Evolutionary conservation across 2,888 invertebrate species (phyloP).

Genomic region (Lithophane socia): DNA sequence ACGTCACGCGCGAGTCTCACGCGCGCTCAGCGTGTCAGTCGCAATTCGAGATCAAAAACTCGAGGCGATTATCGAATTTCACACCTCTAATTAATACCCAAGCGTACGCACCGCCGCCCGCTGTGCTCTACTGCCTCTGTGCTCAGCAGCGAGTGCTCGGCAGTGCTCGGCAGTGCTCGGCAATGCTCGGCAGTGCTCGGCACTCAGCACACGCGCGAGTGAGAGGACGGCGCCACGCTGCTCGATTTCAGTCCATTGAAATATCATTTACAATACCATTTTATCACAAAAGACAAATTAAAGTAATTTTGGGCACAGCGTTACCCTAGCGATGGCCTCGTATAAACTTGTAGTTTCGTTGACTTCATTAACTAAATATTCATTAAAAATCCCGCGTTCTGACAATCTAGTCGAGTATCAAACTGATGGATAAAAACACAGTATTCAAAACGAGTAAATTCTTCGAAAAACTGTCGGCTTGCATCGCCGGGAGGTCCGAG

Average conservation of each 20-base stretch:
- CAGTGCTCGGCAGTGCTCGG: not conserved
- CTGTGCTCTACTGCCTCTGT: not conserved
- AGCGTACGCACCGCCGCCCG: constrained; percentile 43
- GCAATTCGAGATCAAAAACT: constrained; percentile 85
- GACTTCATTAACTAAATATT: constrained; percentile 60
- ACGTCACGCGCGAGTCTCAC: constrained; percentile 30
- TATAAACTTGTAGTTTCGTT: constrained; percentile 66
- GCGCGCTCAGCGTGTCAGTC: constrained; percentile 68
- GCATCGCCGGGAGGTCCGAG: constrained; percentile 53
- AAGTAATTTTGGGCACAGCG: constrained; percentile 69
- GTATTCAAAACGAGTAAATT: constrained; percentile 79
- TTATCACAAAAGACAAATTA: constrained; percentile 76
- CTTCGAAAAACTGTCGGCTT: constrained; percentile 77
- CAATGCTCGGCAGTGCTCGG: not conserved
- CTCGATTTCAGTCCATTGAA: constrained; percentile 65
- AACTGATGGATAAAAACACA: constrained; percentile 67
- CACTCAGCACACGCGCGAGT: not conserved
- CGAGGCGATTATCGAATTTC: constrained; percentile 69
- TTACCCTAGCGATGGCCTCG: constrained; percentile 75
- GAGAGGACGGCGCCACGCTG: constrained; percentile 40
- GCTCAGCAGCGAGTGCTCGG: not conserved
- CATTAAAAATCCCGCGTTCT: constrained; percentile 59
- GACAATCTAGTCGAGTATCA: constrained; percentile 62
- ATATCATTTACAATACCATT: constrained; percentile 70
- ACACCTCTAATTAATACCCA: constrained; percentile 69